A percentile compares a stretch with the other conserved stretches of the same genome.
Evolutionary conservation across 2,113 vertebrate species (phyloP).

Genomic region (Toxotes jaculatrix): DNA sequence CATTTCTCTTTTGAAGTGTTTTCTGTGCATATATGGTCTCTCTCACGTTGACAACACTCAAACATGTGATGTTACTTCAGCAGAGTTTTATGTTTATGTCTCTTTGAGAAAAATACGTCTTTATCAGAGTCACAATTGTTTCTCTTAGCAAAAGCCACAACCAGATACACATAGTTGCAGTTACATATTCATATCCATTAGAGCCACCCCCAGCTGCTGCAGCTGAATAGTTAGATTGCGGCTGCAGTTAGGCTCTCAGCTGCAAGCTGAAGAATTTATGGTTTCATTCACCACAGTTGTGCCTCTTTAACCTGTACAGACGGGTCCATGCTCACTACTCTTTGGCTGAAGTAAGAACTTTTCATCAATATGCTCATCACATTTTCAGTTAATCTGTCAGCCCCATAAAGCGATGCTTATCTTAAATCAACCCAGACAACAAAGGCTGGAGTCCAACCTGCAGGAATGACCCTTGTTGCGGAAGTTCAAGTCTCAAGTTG

Average conservation of each 20-base stretch:
- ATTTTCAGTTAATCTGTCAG: constrained; percentile 52
- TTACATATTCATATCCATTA: constrained; percentile 21
- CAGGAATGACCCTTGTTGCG: constrained; percentile 29
- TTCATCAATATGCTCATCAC: constrained; percentile 60
- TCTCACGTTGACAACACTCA: background rate
- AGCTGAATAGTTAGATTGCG: constrained; percentile 11
- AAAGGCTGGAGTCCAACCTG: constrained; percentile 40
- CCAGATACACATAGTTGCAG: background rate
- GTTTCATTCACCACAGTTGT: constrained; percentile 44
- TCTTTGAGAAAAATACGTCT: background rate
- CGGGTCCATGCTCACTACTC: constrained; percentile 52
- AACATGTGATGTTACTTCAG: background rate
- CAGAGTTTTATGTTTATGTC: background rate
- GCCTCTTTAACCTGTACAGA: constrained; percentile 37
- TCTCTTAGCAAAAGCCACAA: constrained; percentile 3
- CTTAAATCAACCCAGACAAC: constrained; percentile 50
- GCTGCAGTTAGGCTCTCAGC: constrained; percentile 21
- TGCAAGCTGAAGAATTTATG: constrained; percentile 36
- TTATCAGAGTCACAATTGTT: background rate
- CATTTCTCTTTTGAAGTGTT: background rate
- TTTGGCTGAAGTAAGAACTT: constrained; percentile 50
- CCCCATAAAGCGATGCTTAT: constrained; percentile 48
- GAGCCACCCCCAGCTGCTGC: constrained; percentile 9
- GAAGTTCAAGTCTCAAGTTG: constrained; percentile 29
- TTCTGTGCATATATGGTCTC: background rate